Conservation (phyloP, 2,888 invertebrate species). For the Dyspetes luteomarginatus region DNA sequence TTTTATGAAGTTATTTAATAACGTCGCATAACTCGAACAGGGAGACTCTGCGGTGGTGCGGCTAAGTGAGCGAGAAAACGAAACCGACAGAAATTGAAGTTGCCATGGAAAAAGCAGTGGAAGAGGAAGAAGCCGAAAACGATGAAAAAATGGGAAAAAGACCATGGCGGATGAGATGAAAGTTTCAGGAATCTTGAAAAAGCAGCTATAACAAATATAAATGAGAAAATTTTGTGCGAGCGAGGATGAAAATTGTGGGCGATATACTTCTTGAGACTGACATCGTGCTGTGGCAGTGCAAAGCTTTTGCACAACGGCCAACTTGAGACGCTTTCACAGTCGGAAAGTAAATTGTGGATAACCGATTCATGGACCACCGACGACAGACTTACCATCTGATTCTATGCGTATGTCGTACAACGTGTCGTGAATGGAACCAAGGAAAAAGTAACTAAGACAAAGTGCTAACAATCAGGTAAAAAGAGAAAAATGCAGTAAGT, state of each 20-base stretch:
- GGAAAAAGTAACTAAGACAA: too few relatives aligned
- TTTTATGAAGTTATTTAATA: constrained; percentile 68
- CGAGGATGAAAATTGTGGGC: constrained; percentile 27
- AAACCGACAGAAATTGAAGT: not conserved
- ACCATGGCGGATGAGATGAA: constrained; percentile 33
- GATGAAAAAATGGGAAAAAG: not conserved
- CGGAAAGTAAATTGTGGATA: too few relatives aligned
- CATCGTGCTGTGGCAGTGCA: too few relatives aligned
- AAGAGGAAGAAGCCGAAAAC: not conserved
- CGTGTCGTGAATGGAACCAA: too few relatives aligned
- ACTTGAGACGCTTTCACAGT: too few relatives aligned
- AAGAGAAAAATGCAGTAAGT: too few relatives aligned
- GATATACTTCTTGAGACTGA: too few relatives aligned
- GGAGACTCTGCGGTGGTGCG: not conserved
- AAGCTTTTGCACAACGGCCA: too few relatives aligned
- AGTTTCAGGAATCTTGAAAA: constrained; percentile 56
- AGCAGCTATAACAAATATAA: constrained; percentile 58
- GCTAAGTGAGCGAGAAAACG: constrained; percentile 20
- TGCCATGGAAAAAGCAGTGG: not conserved
- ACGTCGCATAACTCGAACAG: constrained; percentile 63
- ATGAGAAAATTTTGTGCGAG: constrained; percentile 56
- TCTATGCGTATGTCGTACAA: too few relatives aligned
- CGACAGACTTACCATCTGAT: too few relatives aligned
- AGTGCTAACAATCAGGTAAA: too few relatives aligned
- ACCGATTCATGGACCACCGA: too few relatives aligned